These are phyloP conservation scores for Lycocerus yunnanus DNA, from an alignment of 2,888 invertebrate species.

Conservation along the genomic window DNA sequence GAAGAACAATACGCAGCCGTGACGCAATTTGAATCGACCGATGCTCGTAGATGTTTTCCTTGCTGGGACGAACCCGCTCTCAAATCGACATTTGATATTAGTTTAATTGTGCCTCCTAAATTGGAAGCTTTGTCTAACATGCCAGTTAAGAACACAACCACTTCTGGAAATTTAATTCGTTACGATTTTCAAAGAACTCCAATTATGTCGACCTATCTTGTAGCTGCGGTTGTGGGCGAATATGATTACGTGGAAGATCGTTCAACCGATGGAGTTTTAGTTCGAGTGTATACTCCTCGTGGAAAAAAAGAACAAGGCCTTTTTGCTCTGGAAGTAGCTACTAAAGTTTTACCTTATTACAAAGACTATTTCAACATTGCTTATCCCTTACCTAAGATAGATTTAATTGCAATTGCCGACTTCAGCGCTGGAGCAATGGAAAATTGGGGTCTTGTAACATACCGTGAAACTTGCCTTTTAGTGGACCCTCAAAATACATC, in stretches of 20 bases:
- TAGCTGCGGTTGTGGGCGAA: constrained; percentile 92
- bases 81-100: constrained; percentile 92
- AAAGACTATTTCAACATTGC: constrained; percentile 92
- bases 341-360: constrained; percentile 89
- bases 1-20: constrained; percentile 83
- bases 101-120: constrained; percentile 77
- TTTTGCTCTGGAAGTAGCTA: constrained; percentile 89
- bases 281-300: constrained; percentile 82
- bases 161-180: constrained; percentile 35
- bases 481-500: constrained; percentile 91
- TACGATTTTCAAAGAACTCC: constrained; percentile 81
- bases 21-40: constrained; percentile 89
- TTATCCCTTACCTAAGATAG: constrained; percentile 94
- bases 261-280: constrained; percentile 78
- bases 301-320: constrained; percentile 89
- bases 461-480: constrained; percentile 85
- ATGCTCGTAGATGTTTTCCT: constrained; percentile 91
- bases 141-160: constrained; percentile 62
- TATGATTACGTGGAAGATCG: constrained; percentile 88
- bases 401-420: constrained; percentile 93
- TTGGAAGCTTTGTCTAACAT: constrained; percentile 91
- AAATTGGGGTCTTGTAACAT: constrained; percentile 94
- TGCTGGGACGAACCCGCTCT: constrained; percentile 98
- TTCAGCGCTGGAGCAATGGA: constrained; percentile 97
- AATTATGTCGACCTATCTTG: constrained; percentile 92